Conservation (phyloP, 2,888 invertebrate species). For the Notodonta ziczac region DNA sequence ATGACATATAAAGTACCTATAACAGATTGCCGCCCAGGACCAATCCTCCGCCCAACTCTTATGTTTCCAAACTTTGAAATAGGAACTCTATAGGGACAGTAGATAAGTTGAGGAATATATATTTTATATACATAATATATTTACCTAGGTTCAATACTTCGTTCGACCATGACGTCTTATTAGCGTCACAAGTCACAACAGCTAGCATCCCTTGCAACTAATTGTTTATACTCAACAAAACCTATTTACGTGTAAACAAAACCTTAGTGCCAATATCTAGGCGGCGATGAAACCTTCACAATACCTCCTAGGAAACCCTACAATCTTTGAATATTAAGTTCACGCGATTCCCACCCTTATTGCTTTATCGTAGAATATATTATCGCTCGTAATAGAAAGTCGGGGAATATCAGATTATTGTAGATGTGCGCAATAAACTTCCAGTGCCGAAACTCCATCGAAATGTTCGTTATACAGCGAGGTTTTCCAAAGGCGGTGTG, state of each 20-base stretch:
- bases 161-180: too few species aligned
- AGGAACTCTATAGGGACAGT: too few species aligned
- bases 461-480: conserved; percentile 23
- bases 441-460: background rate
- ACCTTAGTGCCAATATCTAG: conserved; percentile 48
- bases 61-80: too few species aligned
- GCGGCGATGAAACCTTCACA: conserved; percentile 62
- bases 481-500: background rate
- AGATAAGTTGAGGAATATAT: too few species aligned
- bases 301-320: conserved; percentile 66
- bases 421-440: conserved; percentile 45
- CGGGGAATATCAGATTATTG: conserved; percentile 49
- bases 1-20: too few species aligned
- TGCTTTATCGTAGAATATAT: conserved; percentile 41
- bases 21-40: too few species aligned
- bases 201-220: background rate
- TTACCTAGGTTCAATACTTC: too few species aligned
- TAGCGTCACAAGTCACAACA: too few species aligned
- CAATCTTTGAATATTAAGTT: conserved; percentile 38
- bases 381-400: conserved; percentile 43
- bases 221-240: conserved; percentile 23
- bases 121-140: too few species aligned
- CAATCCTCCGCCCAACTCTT: too few species aligned
- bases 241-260: conserved; percentile 34
- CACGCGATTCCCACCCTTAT: conserved; percentile 50